phyloP scores from a whole-genome alignment of 1,140 invertebrate species.

The Tetramorium parvispinum region DNA sequence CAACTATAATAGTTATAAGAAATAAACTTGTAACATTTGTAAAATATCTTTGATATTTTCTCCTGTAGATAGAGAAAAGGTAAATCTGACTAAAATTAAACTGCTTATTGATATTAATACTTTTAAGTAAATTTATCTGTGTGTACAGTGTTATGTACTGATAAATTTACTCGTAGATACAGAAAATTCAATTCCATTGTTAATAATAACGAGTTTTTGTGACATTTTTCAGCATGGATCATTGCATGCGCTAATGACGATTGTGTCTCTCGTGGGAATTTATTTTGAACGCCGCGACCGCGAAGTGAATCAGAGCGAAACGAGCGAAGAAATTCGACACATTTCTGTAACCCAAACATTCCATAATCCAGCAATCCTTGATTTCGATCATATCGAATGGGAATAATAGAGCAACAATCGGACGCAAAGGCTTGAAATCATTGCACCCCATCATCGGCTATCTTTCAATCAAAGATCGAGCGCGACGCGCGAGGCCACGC shows the following conservation, averaged over 20 bases:
- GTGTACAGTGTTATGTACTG: background rate
- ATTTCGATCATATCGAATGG: background rate
- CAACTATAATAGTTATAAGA: constrained; percentile 67
- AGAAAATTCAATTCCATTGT: constrained; percentile 24
- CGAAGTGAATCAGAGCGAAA: constrained; percentile 39
- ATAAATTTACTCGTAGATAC: constrained; percentile 4
- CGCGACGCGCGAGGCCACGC: background rate
- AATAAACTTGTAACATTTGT: constrained; percentile 77
- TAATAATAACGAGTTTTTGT: constrained; percentile 35
- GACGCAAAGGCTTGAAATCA: background rate
- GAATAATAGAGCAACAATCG: background rate
- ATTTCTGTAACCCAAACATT: constrained; percentile 16
- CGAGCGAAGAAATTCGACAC: constrained; percentile 51
- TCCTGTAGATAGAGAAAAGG: background rate
- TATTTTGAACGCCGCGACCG: constrained; percentile 15
- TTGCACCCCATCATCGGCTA: background rate
- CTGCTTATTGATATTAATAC: background rate
- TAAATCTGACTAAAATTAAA: background rate
- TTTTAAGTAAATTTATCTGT: background rate
- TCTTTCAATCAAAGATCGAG: background rate
- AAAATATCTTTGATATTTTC: constrained; percentile 46
- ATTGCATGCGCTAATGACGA: constrained; percentile 27
- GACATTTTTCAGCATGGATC: constrained; percentile 2
- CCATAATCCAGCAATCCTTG: background rate
- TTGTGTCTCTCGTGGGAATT: constrained; percentile 10